A percentile compares a stretch with the other conserved stretches of the same genome.
Evolutionary conservation across 2,113 vertebrate species (phyloP).

Genomic region (Xiphorhynchus elegans): DNA sequence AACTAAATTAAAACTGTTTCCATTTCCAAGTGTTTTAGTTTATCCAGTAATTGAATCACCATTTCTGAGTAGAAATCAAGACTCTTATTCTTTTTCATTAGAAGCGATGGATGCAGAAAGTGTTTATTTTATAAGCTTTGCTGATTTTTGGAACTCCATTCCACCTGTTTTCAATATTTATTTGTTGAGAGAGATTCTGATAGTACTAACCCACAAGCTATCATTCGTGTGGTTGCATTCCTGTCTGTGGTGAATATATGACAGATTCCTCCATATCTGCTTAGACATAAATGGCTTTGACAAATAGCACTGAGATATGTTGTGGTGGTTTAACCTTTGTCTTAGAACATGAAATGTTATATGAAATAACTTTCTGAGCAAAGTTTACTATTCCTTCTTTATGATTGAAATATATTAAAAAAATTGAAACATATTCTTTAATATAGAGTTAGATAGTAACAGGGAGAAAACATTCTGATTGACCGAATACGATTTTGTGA

Average conservation of each 20-base stretch:
- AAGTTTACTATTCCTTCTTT: neutral
- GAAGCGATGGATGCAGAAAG: neutral
- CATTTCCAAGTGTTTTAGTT: neutral
- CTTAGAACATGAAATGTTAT: neutral
- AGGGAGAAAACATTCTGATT: neutral
- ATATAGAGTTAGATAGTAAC: neutral
- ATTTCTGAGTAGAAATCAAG: neutral
- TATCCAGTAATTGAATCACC: neutral
- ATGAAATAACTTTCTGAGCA: neutral
- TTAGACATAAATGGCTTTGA: neutral
- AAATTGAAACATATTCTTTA: neutral
- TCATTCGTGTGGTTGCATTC: neutral
- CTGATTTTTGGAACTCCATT: neutral
- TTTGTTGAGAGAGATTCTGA: neutral
- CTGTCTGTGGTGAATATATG: neutral
- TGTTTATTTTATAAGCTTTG: neutral
- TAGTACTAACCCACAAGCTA: neutral
- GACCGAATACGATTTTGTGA: neutral
- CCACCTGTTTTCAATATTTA: neutral
- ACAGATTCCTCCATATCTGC: neutral
- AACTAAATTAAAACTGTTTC: constrained; percentile 12
- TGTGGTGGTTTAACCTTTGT: neutral
- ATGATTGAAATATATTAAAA: neutral
- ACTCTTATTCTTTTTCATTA: neutral
- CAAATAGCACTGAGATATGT: neutral